phyloP scores from a whole-genome alignment of 2,888 invertebrate species.

The Andrena camellia region DNA sequence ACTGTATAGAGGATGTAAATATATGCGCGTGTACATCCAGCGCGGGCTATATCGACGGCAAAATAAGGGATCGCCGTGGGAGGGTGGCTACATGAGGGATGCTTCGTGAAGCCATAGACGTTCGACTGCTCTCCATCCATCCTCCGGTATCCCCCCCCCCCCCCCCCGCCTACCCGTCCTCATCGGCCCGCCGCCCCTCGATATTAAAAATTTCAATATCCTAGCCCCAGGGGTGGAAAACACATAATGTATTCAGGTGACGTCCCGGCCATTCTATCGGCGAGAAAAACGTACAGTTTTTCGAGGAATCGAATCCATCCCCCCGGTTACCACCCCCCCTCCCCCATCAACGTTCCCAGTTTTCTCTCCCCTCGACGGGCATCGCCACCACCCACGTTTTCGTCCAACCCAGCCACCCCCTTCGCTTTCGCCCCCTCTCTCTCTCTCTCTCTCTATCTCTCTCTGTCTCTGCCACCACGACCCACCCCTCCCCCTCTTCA shows the following conservation, averaged over 20 bases:
- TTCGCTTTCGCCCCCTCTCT: slow-evolving; percentile 23
- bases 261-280: slow-evolving; percentile 85
- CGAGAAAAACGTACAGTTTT: slow-evolving; percentile 85
- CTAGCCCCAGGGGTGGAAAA: slow-evolving; percentile 85
- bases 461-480: slow-evolving; percentile 7
- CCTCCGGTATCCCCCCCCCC: slow-evolving; percentile 64
- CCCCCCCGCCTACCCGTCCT: slow-evolving; percentile 67
- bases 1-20: slow-evolving; percentile 45
- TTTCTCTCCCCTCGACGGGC: slow-evolving; percentile 56
- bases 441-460: slow-evolving; percentile 1
- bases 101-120: slow-evolving; percentile 81
- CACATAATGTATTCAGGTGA: slow-evolving; percentile 85
- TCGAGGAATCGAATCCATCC: slow-evolving; percentile 84
- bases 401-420: slow-evolving; percentile 62
- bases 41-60: slow-evolving; percentile 70
- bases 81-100: slow-evolving; percentile 79
- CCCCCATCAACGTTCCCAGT: slow-evolving; percentile 54
- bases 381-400: slow-evolving; percentile 71
- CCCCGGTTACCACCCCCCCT: slow-evolving; percentile 51
- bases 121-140: slow-evolving; percentile 78
- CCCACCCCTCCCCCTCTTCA: slow-evolving; percentile 17
- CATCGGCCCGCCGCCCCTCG: slow-evolving; percentile 79
- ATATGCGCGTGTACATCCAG: slow-evolving; percentile 58
- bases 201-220: slow-evolving; percentile 86
- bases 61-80: slow-evolving; percentile 76